Base-by-base conservation (phyloP, 1,140 invertebrate genomes). In the Caligus rogercresseyi region DNA sequence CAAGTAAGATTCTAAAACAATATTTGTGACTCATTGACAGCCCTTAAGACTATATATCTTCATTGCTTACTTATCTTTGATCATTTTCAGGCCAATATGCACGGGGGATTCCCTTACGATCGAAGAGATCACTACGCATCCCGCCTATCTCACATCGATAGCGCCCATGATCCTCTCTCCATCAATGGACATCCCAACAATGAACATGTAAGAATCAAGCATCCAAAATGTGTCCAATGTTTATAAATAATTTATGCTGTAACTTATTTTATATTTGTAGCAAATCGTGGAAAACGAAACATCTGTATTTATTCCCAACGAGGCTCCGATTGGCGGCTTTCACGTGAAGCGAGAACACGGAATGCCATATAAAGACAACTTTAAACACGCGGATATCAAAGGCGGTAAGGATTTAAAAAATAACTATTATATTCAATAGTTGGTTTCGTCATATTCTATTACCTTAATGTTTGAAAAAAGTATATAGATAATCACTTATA, bases 51-150 rank as follows among this genome's bases (percentile, higher is more conserved):
- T n/a, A n/a, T n/a, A n/a, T n/a, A n/a, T n/a, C n/a, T n/a, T n/a
- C n/a, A n/a, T n/a, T n/a, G n/a, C n/a, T 43, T 7, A 43, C 65
- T 55, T 62, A 31, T 66, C 61, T 65, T 62, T 31, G 68, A 68
- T 66, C 64, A 66, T 24, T 76, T 77, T 61, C 72, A 79, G 77
- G 73, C 75, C 60, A 78, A 78, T 64, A 78, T 78, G 77, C 77
- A 79, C 69, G 72, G 75, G 26, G 77, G 75, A 24, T 78, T 78
- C 70, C 75, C 77, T 20, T 78, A 78, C 69, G 77, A 78, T 66
- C 70, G 73, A 19, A 71, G 74, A 7, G 77, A 77, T 15, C 74
- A 76, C 63, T 60, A 60, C 16, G 21, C 18, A 11, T n/a, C 31
- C 7, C 31, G 31, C 7, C 7, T 43, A 43, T 43, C 31, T 7